phyloP scores from a whole-genome alignment of 2,888 invertebrate genomes.

The Nesidiocoris tenuis region DNA sequence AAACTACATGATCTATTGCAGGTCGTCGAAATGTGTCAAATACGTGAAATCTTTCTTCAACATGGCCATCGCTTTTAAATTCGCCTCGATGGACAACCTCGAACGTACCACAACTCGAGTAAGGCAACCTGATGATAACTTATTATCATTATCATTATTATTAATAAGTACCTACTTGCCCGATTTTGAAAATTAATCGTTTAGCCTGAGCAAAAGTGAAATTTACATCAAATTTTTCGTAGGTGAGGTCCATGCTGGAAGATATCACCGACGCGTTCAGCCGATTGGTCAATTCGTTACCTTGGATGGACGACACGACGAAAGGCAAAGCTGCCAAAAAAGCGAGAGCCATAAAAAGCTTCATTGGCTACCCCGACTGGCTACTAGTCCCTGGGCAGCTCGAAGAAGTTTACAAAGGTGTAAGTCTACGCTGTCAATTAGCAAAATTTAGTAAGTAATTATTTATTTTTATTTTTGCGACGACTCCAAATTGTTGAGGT shows the following conservation, averaged over 20 bases:
- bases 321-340: conserved; percentile 73
- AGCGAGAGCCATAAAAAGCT: conserved; percentile 69
- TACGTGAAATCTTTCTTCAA: conserved; percentile 56
- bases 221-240: too few relatives aligned
- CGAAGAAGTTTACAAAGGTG: conserved; percentile 67
- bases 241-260: conserved; percentile 71
- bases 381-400: conserved; percentile 65
- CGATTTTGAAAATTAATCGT: conserved; percentile 7
- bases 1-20: too few relatives aligned
- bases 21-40: conserved; percentile 50
- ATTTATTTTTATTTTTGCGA: not conserved
- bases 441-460: not conserved
- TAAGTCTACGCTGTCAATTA: conserved; percentile 52
- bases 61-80: conserved; percentile 66
- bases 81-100: conserved; percentile 64
- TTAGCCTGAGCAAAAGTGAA: not conserved
- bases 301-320: conserved; percentile 77
- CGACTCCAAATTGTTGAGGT: too few relatives aligned
- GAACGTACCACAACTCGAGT: conserved; percentile 66
- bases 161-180: too few relatives aligned
- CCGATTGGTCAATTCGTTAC: conserved; percentile 62
- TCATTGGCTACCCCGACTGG: conserved; percentile 79
- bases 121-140: conserved; percentile 41
- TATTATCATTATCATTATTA: not conserved
- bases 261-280: conserved; percentile 71